These are phyloP conservation scores for Echinometra lucunter DNA, from an alignment of 53 echinoderm and acorn worm genomes.

Conservation along the genomic window DNA sequence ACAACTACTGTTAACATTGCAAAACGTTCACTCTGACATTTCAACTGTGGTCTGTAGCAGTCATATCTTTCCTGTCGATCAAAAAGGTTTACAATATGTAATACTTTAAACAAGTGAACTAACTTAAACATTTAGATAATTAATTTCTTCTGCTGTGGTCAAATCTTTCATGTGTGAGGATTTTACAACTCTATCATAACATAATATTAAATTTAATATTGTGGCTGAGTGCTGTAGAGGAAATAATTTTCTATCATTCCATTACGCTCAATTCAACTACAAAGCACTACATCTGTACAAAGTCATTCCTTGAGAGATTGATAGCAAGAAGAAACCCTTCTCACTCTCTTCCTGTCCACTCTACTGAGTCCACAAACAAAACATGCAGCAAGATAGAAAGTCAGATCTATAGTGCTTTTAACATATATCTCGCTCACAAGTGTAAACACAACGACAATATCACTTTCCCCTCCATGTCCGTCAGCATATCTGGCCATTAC, in stretches of 20 bases:
- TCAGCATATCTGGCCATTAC: slow-evolving; percentile 13
- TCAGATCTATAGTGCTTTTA: slow-evolving; percentile 8
- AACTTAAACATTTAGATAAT: no score
- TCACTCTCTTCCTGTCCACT: neutral
- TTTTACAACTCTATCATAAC: no score
- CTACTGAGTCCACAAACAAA: neutral
- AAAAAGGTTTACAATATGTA: no score
- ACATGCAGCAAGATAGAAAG: neutral
- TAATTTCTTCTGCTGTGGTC: no score
- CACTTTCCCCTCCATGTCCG: slow-evolving; percentile 4
- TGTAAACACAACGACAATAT: slow-evolving; percentile 23
- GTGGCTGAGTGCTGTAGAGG: no score
- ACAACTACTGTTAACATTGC: neutral
- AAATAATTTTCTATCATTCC: no score
- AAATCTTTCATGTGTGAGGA: no score
- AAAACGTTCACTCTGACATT: neutral
- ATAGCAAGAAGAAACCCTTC: neutral
- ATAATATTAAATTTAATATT: no score
- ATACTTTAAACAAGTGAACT: no score
- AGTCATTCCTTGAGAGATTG: neutral
- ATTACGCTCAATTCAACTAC: neutral
- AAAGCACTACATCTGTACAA: neutral
- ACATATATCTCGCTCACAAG: neutral
- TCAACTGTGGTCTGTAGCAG: neutral
- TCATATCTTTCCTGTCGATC: no score